Evolutionary conservation across 2,888 invertebrate genomes (phyloP), one percentile per base, ranked within the genome.

Genomic region (Drosophila quasianomalipes): DNA sequence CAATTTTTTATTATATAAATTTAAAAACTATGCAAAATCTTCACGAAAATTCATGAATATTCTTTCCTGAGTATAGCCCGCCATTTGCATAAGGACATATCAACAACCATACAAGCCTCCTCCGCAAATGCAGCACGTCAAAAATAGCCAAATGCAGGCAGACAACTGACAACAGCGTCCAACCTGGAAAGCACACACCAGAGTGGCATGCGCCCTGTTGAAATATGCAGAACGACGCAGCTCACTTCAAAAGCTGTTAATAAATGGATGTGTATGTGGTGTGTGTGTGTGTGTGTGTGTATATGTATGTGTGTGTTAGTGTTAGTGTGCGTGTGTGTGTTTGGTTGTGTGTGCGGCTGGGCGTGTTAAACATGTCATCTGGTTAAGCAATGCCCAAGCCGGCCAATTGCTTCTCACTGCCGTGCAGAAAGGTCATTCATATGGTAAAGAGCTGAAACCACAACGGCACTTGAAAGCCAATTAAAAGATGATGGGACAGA

Each of bases 51-150:
- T 4, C 10, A 10, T n/a, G 0, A 5, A 10, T 4, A 41, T n/a
- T n/a, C n/a, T n/a, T n/a, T 41, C 19, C 19, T n/a, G 10, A 10
- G n/a, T 41, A n/a, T n/a, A 41, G n/a, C 5, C 7, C 7, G 22
- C 7, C 44, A 47, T 22, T 14, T 47, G 22, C 22, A 22, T 14
- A 7, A 47, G 14, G 22, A n/a, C 44, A 37, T n/a, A 16, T 30
- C 19, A 19, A 51, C 64, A 60, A 52, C 54, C 53, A 33, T 22
- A 49, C 31, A 30, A 83, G 89, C 73, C 72, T 71, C 39, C 72
- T 79, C 51, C 62, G 64, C 85, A 70, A 85, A 68, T 72, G 83
- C 76, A 82, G 74, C 64, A 86, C 89, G 84, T 83, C 81, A 89
- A 76, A 89, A 83, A 86, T 89, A 77, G 81, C 81, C 89, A 86